Conservation (phyloP, 2,113 vertebrate genomes). For the Notechis scutatus region DNA sequence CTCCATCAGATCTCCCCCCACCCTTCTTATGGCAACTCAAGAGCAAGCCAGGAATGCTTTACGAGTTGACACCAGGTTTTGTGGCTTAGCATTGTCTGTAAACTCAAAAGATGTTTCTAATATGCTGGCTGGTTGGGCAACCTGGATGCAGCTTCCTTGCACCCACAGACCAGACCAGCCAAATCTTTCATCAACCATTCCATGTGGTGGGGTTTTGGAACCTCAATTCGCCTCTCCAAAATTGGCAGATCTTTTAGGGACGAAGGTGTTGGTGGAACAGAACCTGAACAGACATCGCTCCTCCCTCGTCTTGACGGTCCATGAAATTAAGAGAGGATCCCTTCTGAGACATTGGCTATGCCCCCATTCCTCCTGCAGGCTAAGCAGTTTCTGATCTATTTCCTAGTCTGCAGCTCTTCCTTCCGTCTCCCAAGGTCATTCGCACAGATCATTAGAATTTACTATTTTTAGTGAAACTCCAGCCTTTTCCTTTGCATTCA, state of each 20-base stretch:
- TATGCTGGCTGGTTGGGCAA: background rate
- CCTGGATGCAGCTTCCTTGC: background rate
- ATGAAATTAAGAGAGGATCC: background rate
- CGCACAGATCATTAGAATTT: background rate
- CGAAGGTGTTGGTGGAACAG: background rate
- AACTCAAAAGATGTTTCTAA: background rate
- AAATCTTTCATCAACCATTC: background rate
- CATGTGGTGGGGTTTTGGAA: background rate
- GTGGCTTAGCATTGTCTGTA: background rate
- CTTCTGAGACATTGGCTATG: background rate
- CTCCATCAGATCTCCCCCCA: too few relatives aligned
- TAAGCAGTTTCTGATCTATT: background rate
- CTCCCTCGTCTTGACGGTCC: background rate
- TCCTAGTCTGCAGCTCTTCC: background rate
- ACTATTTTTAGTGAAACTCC: background rate
- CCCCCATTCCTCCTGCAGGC: background rate
- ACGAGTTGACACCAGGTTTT: background rate
- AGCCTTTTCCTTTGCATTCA: background rate
- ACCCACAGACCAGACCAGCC: background rate
- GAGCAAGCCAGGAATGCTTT: too few relatives aligned
- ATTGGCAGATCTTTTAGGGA: background rate
- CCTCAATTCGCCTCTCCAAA: background rate
- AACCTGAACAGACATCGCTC: background rate
- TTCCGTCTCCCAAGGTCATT: background rate
- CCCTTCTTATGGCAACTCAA: too few relatives aligned